Evolutionary conservation across 2,888 invertebrate species (phyloP).

Genomic region (Rambutsinella grinnellia): DNA sequence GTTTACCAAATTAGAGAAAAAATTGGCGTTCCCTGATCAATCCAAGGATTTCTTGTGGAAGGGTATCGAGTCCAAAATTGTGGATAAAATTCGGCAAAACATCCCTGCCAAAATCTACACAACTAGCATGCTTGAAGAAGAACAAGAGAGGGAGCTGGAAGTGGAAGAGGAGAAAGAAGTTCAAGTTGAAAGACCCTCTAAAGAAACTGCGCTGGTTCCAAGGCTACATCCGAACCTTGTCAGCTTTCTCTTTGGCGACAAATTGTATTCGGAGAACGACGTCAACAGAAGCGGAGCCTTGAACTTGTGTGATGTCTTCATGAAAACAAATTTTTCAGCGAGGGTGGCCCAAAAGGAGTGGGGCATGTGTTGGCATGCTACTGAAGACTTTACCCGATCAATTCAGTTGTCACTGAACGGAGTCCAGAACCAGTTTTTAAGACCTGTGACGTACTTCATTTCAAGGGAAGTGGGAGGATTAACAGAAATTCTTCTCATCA

Average conservation of each 20-base stretch:
- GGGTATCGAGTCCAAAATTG: background rate
- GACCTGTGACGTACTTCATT: background rate
- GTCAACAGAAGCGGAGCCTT: background rate
- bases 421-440: background rate
- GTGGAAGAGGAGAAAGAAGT: conserved; percentile 35
- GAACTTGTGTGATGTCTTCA: background rate
- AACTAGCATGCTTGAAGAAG: conserved; percentile 41
- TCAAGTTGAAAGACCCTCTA: background rate
- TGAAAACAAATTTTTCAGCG: background rate
- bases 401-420: background rate
- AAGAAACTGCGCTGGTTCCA: background rate
- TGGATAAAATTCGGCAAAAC: background rate
- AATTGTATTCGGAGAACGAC: background rate
- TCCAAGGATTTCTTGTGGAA: background rate
- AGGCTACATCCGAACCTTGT: conserved; percentile 9
- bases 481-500: background rate
- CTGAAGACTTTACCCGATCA: background rate
- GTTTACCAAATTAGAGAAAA: background rate
- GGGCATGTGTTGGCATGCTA: background rate
- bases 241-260: conserved; percentile 8
- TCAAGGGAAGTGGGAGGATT: background rate
- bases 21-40: background rate
- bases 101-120: conserved; percentile 8
- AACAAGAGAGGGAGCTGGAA: conserved; percentile 60
- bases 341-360: background rate